Conservation (phyloP, 2,113 vertebrate genomes). For the Pseudorectes ferrugineus region DNA sequence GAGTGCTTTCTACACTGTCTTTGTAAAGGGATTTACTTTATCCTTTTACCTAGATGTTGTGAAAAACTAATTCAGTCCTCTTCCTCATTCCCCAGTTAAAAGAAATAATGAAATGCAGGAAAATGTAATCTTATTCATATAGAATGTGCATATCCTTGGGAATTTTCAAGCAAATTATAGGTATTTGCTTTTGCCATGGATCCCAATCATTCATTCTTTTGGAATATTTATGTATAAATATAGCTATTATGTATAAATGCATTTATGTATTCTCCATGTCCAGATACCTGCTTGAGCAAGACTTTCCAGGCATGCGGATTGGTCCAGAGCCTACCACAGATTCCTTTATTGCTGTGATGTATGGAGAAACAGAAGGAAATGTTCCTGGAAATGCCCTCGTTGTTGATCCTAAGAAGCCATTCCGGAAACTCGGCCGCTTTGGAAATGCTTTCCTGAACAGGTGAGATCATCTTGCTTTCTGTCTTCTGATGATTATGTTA, state of each 20-base stretch:
- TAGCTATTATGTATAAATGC: neutral
- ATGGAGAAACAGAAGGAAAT: conserved; percentile 87
- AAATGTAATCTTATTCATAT: neutral
- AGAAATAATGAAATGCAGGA: neutral
- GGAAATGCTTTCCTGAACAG: conserved; percentile 96
- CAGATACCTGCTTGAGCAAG: conserved; percentile 92
- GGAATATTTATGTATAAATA: neutral
- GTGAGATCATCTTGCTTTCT: conserved; percentile 58
- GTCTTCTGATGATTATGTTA: neutral
- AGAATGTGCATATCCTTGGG: neutral
- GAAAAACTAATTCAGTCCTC: neutral
- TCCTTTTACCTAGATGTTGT: neutral
- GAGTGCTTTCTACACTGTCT: neutral
- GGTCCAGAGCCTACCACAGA: conserved; percentile 96
- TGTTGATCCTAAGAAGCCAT: conserved; percentile 94
- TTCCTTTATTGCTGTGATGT: conserved; percentile 97
- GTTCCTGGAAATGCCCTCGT: conserved; percentile 94
- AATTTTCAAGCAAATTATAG: neutral
- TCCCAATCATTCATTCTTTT: neutral
- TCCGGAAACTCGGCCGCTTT: conserved; percentile 92
- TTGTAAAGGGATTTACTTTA: neutral
- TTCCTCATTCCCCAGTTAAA: neutral
- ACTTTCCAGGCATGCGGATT: conserved; percentile 96
- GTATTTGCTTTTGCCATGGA: neutral
- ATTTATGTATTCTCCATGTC: neutral